Base-by-base conservation (phyloP, 2,797 vertebrate genomes). In the Oophaga sylvatica region DNA sequence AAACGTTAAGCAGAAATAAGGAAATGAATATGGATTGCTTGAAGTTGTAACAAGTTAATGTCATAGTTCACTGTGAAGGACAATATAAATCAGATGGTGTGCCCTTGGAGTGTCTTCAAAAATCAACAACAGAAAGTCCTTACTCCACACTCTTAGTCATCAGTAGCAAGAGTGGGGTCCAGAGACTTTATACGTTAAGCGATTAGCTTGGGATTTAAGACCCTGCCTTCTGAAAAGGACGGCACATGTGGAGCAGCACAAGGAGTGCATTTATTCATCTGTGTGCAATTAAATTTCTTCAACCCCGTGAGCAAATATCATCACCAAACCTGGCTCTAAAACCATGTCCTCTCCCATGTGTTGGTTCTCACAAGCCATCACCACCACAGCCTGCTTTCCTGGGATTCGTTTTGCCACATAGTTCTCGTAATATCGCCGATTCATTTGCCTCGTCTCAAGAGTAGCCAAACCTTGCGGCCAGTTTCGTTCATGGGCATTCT, bases 301-400 rank as follows among this genome's bases (percentile, higher is more conserved):
- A 85, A 99, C 97, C 0, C 98, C 98, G 3, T 99, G 98, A 0
- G 97, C 98, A 87, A 99, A 99, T 89, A 99, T 99, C 98, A 99
- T 99, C 90, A 99, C 98, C 83, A 99, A 95, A 9, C 98, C 98
- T 0, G 98, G 98, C 93, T 99, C 98, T 89, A 99, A 95, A 92
- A 99, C 98, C 98, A 99, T 99, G 92, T 99, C 98, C 89, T 99
- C 98, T 0, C 98, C 98, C 98, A 99, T 99, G 91, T 99, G 98
- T 92, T 99, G 98, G 93, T 99, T 99, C 93, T 99, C 98, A 1
- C 98, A 99, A 91, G 98, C 98, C 98, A 99, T 98, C 93, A 99
- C 97, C 84, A 99, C 98, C 89, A 99, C 98, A 0, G 98, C 98
- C 93, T 99, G 98, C 91, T 99, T 99, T 91, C 98, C 97, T 3